Evolutionary conservation across 2,888 invertebrate species (phyloP).

Genomic region (Drosophila greeni): DNA sequence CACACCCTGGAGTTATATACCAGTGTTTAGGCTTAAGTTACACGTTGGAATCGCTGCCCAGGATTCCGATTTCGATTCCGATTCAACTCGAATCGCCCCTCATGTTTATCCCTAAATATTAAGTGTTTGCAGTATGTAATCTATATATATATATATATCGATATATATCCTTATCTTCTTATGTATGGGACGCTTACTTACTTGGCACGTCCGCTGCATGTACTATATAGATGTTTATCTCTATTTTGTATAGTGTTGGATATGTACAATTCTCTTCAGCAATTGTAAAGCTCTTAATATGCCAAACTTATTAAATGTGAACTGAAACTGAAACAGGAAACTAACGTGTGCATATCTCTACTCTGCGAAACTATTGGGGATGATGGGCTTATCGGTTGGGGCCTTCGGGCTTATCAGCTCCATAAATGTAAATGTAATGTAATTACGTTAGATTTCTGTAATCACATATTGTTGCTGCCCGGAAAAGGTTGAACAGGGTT

Average conservation of each 20-base stretch:
- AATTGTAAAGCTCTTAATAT: slow-evolving; percentile 25
- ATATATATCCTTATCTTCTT: slow-evolving; percentile 8
- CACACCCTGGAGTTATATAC: slow-evolving; percentile 13
- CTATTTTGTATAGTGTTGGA: slow-evolving; percentile 31
- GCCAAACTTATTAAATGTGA: slow-evolving; percentile 55
- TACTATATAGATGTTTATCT: slow-evolving; percentile 26
- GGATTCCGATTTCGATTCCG: slow-evolving; percentile 15
- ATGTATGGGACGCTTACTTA: slow-evolving; percentile 11
- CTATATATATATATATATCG: slow-evolving; percentile 14
- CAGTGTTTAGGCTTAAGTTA: slow-evolving; percentile 28
- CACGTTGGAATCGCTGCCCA: slow-evolving; percentile 9
- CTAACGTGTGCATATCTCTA: neutral
- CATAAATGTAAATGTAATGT: slow-evolving; percentile 3
- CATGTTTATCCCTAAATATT: slow-evolving; percentile 16
- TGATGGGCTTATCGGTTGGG: neutral
- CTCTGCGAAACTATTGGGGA: neutral
- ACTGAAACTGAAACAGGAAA: slow-evolving; percentile 22
- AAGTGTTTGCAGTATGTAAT: slow-evolving; percentile 35
- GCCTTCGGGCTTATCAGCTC: neutral
- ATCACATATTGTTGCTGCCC: neutral
- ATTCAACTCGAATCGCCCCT: slow-evolving; percentile 22
- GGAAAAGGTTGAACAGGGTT: neutral
- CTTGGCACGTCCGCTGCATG: slow-evolving; percentile 19
- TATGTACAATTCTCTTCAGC: slow-evolving; percentile 15
- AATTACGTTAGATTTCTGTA: slow-evolving; percentile 2